phyloP scores from a whole-genome alignment of 1,140 invertebrate species.

The Drosophila arawakana region DNA sequence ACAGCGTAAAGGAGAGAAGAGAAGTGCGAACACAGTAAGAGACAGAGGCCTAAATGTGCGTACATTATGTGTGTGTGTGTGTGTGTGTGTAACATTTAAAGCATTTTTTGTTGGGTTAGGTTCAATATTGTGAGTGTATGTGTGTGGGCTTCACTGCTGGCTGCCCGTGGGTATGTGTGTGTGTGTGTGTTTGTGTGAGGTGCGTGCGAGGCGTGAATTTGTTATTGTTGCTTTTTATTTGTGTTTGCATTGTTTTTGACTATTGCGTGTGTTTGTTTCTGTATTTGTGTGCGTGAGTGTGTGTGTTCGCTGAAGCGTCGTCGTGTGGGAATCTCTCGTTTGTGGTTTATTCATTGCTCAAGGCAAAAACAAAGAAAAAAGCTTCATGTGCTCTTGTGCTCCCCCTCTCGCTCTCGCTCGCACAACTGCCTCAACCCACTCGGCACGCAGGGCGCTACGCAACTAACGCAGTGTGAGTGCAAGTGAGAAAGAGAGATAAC shows the following conservation, averaged over 20 bases:
- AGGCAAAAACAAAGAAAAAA: slow-evolving; percentile 55
- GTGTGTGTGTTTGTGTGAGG: slow-evolving; percentile 19
- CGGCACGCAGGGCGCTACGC: slow-evolving; percentile 38
- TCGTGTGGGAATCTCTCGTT: slow-evolving; percentile 59
- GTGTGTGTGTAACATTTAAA: slow-evolving; percentile 54
- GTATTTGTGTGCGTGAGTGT: slow-evolving; percentile 20
- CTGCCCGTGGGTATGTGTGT: slow-evolving; percentile 10
- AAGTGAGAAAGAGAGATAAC: slow-evolving; percentile 27
- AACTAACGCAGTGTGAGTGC: slow-evolving; percentile 32
- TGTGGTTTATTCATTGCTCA: slow-evolving; percentile 54
- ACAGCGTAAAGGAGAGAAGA: slow-evolving; percentile 3
- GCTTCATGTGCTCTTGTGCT: slow-evolving; percentile 29
- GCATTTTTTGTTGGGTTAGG: slow-evolving; percentile 80
- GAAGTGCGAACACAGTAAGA: slow-evolving; percentile 13
- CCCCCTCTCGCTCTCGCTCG: background rate
- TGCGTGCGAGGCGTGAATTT: slow-evolving; percentile 66
- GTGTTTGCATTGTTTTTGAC: slow-evolving; percentile 27
- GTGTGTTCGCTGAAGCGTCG: slow-evolving; percentile 44
- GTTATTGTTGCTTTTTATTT: slow-evolving; percentile 35
- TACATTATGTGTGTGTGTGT: slow-evolving; percentile 26
- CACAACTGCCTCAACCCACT: background rate
- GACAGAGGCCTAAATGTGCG: slow-evolving; percentile 43
- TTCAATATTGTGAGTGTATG: slow-evolving; percentile 59
- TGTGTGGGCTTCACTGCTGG: background rate
- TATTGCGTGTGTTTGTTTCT: slow-evolving; percentile 31